phyloP scores from a whole-genome alignment of 1,140 invertebrate genomes.

The Hyles euphorbiae region DNA sequence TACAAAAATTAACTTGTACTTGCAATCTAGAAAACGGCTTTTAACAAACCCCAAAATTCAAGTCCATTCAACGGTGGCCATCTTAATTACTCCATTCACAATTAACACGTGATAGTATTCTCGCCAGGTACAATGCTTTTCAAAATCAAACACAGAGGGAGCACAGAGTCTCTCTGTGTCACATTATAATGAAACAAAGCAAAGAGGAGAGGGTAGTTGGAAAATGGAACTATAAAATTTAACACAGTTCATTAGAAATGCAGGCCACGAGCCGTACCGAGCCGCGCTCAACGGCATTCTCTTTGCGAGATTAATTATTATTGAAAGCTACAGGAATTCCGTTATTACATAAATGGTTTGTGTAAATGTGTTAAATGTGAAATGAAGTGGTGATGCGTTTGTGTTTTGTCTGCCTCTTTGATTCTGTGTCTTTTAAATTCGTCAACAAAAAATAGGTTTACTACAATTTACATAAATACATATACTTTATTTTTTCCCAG shows the following conservation, averaged over 20 bases:
- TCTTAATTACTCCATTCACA: slow-evolving; percentile 8
- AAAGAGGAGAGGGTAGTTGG: slow-evolving; percentile 5
- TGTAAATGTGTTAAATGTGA: no score
- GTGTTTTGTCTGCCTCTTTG: no score
- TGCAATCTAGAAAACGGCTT: no score
- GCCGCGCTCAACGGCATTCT: slow-evolving; percentile 3
- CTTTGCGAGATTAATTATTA: slow-evolving; percentile 16
- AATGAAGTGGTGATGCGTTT: no score
- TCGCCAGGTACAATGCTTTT: neutral
- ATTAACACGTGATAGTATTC: slow-evolving; percentile 9
- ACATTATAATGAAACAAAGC: neutral
- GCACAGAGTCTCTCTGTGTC: slow-evolving; percentile 6
- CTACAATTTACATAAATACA: no score
- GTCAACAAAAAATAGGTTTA: no score
- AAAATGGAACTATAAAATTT: slow-evolving; percentile 7
- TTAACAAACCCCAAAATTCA: no score
- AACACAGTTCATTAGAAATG: slow-evolving; percentile 11
- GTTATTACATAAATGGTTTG: no score
- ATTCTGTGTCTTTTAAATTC: no score
- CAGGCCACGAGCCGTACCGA: neutral
- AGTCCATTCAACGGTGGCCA: neutral
- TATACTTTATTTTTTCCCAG: no score
- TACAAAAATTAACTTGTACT: no score
- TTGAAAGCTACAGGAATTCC: neutral
- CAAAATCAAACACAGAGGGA: neutral